phyloP scores from a whole-genome alignment of 2,113 vertebrate genomes.

The Dicrurus megarhynchus region DNA sequence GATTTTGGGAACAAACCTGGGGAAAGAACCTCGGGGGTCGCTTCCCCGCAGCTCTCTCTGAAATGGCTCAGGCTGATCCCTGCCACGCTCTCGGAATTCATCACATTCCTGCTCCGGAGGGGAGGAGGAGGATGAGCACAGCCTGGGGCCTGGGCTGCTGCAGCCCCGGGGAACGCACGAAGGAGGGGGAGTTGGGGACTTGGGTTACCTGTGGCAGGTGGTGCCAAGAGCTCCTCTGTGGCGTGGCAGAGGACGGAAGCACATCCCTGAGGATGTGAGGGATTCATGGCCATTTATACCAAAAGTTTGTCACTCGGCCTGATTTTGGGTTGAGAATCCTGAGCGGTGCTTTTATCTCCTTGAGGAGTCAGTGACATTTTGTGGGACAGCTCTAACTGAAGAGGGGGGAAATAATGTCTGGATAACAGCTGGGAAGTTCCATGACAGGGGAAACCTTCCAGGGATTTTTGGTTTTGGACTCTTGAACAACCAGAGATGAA shows the following conservation, averaged over 20 bases:
- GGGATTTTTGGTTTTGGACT: neutral
- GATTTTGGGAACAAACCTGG: neutral
- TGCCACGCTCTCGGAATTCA: accelerated
- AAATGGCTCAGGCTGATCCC: neutral
- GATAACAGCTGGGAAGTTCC: neutral
- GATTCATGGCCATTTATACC: neutral
- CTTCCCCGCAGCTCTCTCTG: neutral
- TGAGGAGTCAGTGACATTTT: neutral
- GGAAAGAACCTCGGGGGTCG: accelerated
- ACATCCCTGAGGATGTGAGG: neutral
- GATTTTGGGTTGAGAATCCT: neutral
- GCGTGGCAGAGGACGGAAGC: too few species aligned
- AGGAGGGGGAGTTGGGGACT: neutral
- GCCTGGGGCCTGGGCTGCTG: neutral
- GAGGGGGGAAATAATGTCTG: too few species aligned
- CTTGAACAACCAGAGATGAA: neutral
- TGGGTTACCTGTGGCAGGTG: accelerated
- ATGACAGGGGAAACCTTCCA: accelerated
- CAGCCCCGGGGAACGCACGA: accelerated
- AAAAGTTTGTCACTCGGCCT: neutral
- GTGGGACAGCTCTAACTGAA: neutral
- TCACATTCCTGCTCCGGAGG: accelerated
- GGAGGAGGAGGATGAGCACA: neutral
- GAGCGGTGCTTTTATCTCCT: neutral
- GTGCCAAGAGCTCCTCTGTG: accelerated